These are phyloP conservation scores for Sinotaia quadrata DNA, from an alignment of 2,888 invertebrate species.

Conservation along the genomic window DNA sequence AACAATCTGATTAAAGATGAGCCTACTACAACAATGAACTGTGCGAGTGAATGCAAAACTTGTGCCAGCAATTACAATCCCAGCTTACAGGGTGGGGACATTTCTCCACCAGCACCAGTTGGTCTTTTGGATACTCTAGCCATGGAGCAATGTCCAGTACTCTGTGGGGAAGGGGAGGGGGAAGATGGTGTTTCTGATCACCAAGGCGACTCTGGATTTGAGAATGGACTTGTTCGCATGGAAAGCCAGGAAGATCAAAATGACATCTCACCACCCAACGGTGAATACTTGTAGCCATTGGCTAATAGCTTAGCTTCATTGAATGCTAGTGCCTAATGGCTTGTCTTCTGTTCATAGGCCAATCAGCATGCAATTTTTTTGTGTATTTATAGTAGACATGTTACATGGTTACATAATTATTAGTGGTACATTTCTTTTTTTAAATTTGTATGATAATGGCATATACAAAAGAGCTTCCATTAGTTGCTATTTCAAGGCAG, in stretches of 20 bases:
- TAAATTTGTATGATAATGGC: too few relatives aligned
- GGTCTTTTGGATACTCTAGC: constrained; percentile 33
- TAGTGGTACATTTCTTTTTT: too few relatives aligned
- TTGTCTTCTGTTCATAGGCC: too few relatives aligned
- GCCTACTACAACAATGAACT: background rate
- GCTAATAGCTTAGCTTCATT: too few relatives aligned
- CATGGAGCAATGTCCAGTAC: constrained; percentile 8
- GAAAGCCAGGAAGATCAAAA: constrained; percentile 25
- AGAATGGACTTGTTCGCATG: constrained; percentile 20
- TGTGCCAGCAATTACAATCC: constrained; percentile 16
- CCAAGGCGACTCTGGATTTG: constrained; percentile 2
- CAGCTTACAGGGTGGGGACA: constrained; percentile 8
- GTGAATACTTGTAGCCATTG: constrained; percentile 23
- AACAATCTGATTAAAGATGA: background rate
- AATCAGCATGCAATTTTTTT: too few relatives aligned
- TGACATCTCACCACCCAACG: constrained; percentile 12
- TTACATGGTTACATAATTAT: too few relatives aligned
- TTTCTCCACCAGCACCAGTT: constrained; percentile 16
- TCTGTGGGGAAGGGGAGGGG: background rate
- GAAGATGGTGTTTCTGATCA: background rate
- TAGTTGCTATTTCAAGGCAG: too few relatives aligned
- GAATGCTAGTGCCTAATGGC: too few relatives aligned
- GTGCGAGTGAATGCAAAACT: constrained; percentile 10
- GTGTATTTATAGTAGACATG: too few relatives aligned
- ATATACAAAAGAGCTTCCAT: too few relatives aligned